Conservation (phyloP, 2,797 vertebrate species). For the Hipposideros larvatus region DNA sequence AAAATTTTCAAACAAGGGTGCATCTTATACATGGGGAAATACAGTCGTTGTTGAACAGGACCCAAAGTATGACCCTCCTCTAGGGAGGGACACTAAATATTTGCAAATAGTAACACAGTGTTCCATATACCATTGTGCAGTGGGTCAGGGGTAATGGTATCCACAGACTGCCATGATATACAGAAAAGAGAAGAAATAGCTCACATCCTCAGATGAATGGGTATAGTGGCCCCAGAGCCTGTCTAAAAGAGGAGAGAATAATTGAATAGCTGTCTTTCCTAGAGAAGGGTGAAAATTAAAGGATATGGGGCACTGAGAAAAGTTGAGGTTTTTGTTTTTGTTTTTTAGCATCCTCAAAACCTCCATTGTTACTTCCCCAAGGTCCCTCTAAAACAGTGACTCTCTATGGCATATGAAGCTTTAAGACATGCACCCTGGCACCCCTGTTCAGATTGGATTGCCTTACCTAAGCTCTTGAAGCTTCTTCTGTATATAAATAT, state of each 20-base stretch:
- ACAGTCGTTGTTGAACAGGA: not conserved
- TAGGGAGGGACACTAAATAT: not conserved
- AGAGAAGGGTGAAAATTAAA: not conserved
- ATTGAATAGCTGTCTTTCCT: not conserved
- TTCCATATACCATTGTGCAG: rapidly evolving
- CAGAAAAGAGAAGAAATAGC: not conserved
- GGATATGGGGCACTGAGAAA: not conserved
- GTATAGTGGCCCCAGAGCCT: not conserved
- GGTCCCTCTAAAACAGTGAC: not conserved
- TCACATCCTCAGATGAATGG: not conserved
- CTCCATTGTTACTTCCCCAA: not conserved
- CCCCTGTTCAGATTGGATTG: not conserved
- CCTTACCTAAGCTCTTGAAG: slow-evolving; percentile 36
- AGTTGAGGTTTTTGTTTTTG: not conserved
- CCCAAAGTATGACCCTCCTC: not conserved
- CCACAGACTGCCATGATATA: not conserved
- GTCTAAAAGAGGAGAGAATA: not conserved
- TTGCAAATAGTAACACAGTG: not conserved
- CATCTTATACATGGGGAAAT: too few relatives aligned
- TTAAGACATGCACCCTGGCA: not conserved
- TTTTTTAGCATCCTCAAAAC: not conserved
- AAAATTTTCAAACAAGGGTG: too few relatives aligned
- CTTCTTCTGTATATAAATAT: not conserved
- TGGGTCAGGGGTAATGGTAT: not conserved
- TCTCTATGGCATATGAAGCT: not conserved